These are phyloP conservation scores for Rhimphoctona megacephalus DNA, from an alignment of 2,888 invertebrate genomes.

Conservation along the genomic window DNA sequence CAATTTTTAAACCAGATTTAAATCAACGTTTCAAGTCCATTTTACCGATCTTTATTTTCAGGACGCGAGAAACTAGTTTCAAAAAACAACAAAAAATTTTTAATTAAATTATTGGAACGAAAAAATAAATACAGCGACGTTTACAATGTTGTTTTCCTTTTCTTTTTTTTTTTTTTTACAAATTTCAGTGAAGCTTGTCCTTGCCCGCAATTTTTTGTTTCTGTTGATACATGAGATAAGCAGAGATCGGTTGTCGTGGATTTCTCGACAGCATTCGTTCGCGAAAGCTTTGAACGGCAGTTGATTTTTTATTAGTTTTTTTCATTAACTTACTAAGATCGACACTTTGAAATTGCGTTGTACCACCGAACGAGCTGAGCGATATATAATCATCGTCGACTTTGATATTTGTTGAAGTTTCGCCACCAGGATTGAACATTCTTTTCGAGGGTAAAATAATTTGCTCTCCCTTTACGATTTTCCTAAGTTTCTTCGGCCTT, in stretches of 20 bases:
- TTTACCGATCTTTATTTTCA: background rate
- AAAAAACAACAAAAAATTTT: background rate
- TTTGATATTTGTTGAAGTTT: constrained; percentile 35
- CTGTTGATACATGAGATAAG: constrained; percentile 76
- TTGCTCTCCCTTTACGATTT: constrained; percentile 65
- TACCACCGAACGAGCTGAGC: constrained; percentile 76
- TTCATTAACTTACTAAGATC: constrained; percentile 74
- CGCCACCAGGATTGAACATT: constrained; percentile 62
- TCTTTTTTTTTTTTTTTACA: background rate
- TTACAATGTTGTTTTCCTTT: background rate
- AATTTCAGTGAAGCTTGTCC: constrained; percentile 16
- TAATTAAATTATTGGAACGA: background rate
- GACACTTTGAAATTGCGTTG: constrained; percentile 77
- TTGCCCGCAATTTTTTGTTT: constrained; percentile 74
- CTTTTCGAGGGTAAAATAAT: constrained; percentile 68
- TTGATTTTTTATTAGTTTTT: constrained; percentile 69
- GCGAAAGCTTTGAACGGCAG: constrained; percentile 71
- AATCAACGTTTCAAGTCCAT: background rate
- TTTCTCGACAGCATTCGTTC: constrained; percentile 79
- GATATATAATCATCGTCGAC: constrained; percentile 67
- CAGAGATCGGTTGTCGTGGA: constrained; percentile 74
- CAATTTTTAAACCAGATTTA: background rate
- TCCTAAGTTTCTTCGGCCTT: constrained; percentile 65
- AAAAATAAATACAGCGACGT: background rate
- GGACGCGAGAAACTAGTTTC: background rate